Evolutionary conservation across 2,113 vertebrate species (phyloP), one percentile per base, ranked within the genome.

Genomic region (Campylomormyrus numenius): DNA sequence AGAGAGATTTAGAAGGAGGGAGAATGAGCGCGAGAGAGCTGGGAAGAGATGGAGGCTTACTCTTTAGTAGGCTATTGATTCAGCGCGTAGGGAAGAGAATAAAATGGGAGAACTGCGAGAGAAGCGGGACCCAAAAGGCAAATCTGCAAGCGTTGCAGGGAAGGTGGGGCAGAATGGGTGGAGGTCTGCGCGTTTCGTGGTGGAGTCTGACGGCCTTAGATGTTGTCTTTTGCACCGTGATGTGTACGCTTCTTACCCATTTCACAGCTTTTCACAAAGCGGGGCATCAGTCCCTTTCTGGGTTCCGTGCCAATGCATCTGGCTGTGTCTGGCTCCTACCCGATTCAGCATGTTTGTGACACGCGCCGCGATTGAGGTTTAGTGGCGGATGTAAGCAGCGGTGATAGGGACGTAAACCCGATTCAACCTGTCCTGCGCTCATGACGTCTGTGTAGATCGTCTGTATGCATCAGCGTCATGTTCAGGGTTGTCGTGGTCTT

Each of bases 81-180:
- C 35, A 88, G 66, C 87, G 31, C 11, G 27, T 35, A 77, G 31
- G 9, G 70, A 39, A 90, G 89, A 58, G 66, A 89, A 89, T 93
- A 91, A 93, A 92, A 90, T 90, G 91, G 91, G 89, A 91, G 94
- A 91, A 90, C 95, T 95, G 95, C 94, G 94, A 90, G 92, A 94
- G 88, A 94, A 94, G 84, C 92, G 90, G 88, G 93, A 96, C 91
- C 87, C 93, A 90, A 93, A 88, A 88, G 93, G 90, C 88, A 92
- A 87, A 91, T 88, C 90, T 35, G 48, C 91, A 0, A 91, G 91
- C 89, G 84, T 19, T 91, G 83, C 91, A 66, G 93, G 92, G 66
- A 95, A 95, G 94, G 95, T 96, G 95, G 89, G 95, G 91, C 90
- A 88, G 90, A 53, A 70, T 17, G 77, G 21, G 48, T 56, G 52